Conservation (phyloP, 2,797 vertebrate species). For the Meda fulgida region DNA sequence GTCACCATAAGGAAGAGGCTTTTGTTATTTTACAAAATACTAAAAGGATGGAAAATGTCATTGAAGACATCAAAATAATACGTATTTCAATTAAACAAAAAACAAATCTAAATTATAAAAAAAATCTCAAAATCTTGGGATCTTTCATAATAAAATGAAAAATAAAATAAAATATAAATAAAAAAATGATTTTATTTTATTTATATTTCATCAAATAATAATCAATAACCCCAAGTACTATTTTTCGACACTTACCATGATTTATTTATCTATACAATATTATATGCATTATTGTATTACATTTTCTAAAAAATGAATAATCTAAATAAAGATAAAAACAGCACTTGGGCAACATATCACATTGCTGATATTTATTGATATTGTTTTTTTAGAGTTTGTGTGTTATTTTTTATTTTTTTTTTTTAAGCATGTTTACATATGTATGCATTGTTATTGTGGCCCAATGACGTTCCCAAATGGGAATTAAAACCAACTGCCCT, state of each 20-base stretch:
- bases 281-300: background rate
- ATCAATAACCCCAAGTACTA: background rate
- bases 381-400: background rate
- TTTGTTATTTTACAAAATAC: background rate
- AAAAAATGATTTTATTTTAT: too few species aligned
- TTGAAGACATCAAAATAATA: background rate
- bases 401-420: background rate
- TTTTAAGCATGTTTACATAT: slow-evolving; percentile 51
- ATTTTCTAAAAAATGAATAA: background rate
- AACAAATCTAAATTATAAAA: background rate
- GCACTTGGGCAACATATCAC: background rate
- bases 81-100: background rate
- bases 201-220: too few species aligned
- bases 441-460: slow-evolving; percentile 41
- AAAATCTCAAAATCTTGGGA: background rate
- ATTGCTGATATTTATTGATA: slow-evolving; percentile 17
- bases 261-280: background rate
- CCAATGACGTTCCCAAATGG: slow-evolving; percentile 36
- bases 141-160: background rate
- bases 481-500: slow-evolving; percentile 51
- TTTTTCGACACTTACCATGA: background rate
- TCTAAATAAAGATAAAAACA: slow-evolving; percentile 24
- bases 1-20: background rate
- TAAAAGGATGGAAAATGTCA: background rate
- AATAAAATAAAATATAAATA: background rate